Percentiles rank a stretch among this genome's conserved stretches.
Evolutionary conservation across 2,113 vertebrate genomes (phyloP).

Genomic region (Miniopterus natalensis): DNA sequence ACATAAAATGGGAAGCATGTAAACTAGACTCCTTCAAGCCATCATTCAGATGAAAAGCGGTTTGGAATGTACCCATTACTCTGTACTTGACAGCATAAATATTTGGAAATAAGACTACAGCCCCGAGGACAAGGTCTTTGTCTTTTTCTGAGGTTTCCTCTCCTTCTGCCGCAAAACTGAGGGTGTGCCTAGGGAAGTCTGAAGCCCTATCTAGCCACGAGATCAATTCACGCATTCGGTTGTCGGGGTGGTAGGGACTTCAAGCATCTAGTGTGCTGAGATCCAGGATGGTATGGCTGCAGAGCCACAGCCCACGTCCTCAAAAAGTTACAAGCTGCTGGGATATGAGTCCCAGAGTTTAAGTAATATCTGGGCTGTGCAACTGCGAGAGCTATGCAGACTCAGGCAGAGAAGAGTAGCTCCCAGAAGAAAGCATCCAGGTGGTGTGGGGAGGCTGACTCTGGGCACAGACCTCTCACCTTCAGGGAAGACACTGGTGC

Average conservation of each 20-base stretch:
- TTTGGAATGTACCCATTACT: conserved; percentile 25
- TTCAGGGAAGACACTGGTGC: neutral
- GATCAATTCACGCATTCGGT: neutral
- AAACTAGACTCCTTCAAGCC: conserved; percentile 46
- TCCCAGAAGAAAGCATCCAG: neutral
- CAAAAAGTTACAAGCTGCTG: neutral
- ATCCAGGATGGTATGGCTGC: neutral
- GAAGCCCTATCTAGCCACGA: neutral
- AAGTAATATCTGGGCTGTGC: neutral
- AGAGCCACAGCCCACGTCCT: neutral
- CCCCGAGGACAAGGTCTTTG: neutral
- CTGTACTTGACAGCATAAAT: neutral
- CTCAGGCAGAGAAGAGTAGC: neutral
- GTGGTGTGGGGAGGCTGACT: neutral
- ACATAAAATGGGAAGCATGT: conserved; percentile 46
- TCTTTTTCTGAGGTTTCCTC: neutral
- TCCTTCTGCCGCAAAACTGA: neutral
- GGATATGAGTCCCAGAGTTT: neutral
- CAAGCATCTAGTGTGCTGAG: neutral
- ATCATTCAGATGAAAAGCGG: neutral
- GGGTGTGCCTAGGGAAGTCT: neutral
- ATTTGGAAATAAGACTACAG: conserved; percentile 41
- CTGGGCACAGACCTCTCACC: neutral
- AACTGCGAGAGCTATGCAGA: neutral
- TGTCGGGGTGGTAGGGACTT: neutral